Conservation (phyloP, 1,140 invertebrate genomes). For the Lordiphosa mommai region DNA sequence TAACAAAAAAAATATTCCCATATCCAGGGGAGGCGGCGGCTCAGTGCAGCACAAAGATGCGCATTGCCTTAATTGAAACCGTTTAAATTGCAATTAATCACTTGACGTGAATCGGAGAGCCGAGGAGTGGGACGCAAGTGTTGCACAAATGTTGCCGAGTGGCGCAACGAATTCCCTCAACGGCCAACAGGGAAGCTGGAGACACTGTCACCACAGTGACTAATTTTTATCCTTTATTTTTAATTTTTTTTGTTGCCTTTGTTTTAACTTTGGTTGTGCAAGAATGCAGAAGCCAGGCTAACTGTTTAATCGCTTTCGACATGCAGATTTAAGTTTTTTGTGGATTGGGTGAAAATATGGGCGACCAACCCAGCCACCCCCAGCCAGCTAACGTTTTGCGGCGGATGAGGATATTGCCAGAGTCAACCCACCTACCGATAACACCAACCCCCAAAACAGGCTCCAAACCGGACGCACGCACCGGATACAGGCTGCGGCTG, state of each 20-base stretch:
- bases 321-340: conserved; percentile 76
- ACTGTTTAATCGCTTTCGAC: conserved; percentile 78
- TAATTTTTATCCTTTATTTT: conserved; percentile 71
- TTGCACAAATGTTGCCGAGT: conserved; percentile 76
- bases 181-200: conserved; percentile 4
- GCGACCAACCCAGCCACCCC: conserved; percentile 11
- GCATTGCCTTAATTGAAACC: conserved; percentile 78
- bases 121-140: conserved; percentile 35
- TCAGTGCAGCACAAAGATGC: conserved; percentile 62
- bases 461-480: conserved; percentile 69
- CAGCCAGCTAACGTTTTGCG: background rate
- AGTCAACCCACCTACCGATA: conserved; percentile 38
- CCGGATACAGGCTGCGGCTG: conserved; percentile 64
- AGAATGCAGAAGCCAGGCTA: conserved; percentile 22
- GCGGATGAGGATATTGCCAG: conserved; percentile 50
- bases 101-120: conserved; percentile 27
- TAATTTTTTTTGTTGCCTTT: conserved; percentile 32
- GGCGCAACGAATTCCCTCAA: conserved; percentile 58
- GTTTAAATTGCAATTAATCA: conserved; percentile 79
- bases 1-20: conserved; percentile 14
- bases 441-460: conserved; percentile 33
- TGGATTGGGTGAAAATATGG: conserved; percentile 13
- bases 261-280: conserved; percentile 56
- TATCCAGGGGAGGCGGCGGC: conserved; percentile 10
- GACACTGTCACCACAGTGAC: conserved; percentile 67